Percentiles rank a stretch among this genome's conserved stretches.
Evolutionary conservation across 2,113 vertebrate genomes (phyloP).

Genomic region (Carassius gibelio): DNA sequence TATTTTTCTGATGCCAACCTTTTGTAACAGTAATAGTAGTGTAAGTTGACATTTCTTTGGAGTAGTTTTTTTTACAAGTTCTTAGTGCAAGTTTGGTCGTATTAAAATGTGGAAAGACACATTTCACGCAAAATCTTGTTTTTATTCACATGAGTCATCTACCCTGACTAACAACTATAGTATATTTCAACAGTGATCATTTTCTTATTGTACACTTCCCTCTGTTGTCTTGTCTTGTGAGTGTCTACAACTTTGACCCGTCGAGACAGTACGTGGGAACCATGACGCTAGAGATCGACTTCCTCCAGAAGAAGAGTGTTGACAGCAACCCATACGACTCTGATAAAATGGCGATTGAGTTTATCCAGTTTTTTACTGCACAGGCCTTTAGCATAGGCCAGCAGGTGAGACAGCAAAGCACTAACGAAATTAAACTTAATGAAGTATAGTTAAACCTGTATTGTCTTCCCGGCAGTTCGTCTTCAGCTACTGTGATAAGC

Average conservation of each 20-base stretch:
- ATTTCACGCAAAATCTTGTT: not conserved
- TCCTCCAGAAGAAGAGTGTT: constrained; percentile 92
- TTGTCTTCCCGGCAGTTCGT: constrained; percentile 78
- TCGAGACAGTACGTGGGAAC: constrained; percentile 88
- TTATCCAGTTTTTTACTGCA: constrained; percentile 90
- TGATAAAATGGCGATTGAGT: constrained; percentile 91
- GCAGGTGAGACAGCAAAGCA: constrained; percentile 78
- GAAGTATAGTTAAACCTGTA: not conserved
- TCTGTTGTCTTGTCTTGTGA: constrained; percentile 65
- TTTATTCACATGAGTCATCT: not conserved
- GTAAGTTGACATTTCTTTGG: too few species aligned
- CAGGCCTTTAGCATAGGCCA: constrained; percentile 89
- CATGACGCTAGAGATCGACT: constrained; percentile 92
- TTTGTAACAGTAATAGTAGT: too few species aligned
- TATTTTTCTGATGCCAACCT: too few species aligned
- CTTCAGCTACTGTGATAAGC: constrained; percentile 89
- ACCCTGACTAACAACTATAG: not conserved
- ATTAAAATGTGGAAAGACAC: not conserved
- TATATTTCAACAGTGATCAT: not conserved
- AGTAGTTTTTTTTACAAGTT: not conserved
- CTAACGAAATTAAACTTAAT: not conserved
- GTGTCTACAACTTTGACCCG: constrained; percentile 88
- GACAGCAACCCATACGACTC: constrained; percentile 94
- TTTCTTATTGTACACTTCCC: not conserved
- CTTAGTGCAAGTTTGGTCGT: not conserved